Evolutionary conservation across 1,140 invertebrate species (phyloP).

Genomic region (Caerostris extrusa): DNA sequence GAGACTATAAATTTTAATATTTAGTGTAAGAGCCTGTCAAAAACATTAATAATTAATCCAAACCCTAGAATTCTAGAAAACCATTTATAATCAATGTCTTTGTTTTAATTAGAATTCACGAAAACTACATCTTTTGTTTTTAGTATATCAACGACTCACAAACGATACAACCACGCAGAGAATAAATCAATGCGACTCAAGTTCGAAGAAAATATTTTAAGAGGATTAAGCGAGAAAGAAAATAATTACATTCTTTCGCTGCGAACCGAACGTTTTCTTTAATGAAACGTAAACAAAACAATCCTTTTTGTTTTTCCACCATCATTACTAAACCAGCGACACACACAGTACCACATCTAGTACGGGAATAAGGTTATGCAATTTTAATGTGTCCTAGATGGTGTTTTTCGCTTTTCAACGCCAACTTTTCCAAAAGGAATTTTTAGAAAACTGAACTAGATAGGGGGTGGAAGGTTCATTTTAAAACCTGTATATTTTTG

Average conservation of each 20-base stretch:
- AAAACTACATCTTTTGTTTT: not conserved
- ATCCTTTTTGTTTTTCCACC: slow-evolving; percentile 16
- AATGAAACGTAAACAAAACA: slow-evolving; percentile 61
- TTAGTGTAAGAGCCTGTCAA: no score
- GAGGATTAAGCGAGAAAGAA: slow-evolving; percentile 32
- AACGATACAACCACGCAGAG: not conserved
- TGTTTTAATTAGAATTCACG: not conserved
- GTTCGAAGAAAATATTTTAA: slow-evolving; percentile 23
- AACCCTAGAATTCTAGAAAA: no score
- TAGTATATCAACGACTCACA: not conserved
- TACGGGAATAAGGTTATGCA: slow-evolving; percentile 45
- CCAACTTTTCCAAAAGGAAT: slow-evolving; percentile 17
- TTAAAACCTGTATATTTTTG: slow-evolving; percentile 56
- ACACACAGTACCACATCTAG: not conserved
- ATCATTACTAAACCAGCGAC: not conserved
- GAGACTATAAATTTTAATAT: no score
- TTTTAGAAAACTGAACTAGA: not conserved
- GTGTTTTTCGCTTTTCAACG: not conserved
- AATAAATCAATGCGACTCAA: not conserved
- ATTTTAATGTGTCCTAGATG: slow-evolving; percentile 41
- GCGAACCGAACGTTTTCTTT: slow-evolving; percentile 14
- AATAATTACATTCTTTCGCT: slow-evolving; percentile 28
- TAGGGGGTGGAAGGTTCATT: not conserved
- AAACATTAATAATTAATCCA: no score
- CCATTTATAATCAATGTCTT: no score